Conservation (phyloP, 1,140 invertebrate species). For the Meteorus sp. region DNA sequence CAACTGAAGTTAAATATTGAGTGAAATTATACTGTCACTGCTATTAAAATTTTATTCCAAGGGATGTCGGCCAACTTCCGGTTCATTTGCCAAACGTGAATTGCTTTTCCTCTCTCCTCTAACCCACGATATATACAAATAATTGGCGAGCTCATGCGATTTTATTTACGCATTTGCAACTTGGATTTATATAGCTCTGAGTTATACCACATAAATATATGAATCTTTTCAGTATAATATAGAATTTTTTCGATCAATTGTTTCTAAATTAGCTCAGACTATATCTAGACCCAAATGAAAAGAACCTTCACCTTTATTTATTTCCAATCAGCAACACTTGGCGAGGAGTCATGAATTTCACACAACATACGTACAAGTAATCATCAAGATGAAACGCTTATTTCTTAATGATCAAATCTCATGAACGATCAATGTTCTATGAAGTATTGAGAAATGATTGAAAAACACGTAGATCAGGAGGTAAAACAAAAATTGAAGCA, state of each 20-base stretch:
- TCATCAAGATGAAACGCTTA: too few relatives aligned
- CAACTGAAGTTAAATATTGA: slow-evolving; percentile 12
- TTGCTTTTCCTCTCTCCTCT: not conserved
- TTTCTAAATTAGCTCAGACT: not conserved
- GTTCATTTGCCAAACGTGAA: slow-evolving; percentile 17
- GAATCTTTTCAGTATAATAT: not conserved
- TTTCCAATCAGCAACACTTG: not conserved
- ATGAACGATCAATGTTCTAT: too few relatives aligned
- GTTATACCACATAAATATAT: not conserved
- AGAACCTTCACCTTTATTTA: slow-evolving; percentile 14
- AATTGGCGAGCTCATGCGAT: slow-evolving; percentile 4
- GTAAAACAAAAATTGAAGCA: too few relatives aligned
- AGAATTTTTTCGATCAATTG: not conserved
- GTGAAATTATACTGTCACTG: slow-evolving; percentile 1
- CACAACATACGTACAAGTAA: not conserved
- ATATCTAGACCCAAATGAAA: not conserved
- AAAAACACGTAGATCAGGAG: too few relatives aligned
- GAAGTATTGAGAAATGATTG: too few relatives aligned
- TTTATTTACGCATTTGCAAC: slow-evolving; percentile 8
- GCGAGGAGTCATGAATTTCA: not conserved
- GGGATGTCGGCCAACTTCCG: slow-evolving; percentile 11
- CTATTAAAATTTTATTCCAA: slow-evolving; percentile 8
- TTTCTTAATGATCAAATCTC: too few relatives aligned
- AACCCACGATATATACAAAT: too few relatives aligned
- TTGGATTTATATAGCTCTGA: too few relatives aligned